Percentiles rank a stretch among this genome's conserved stretches.
Conservation (phyloP, 2,888 invertebrate genomes). For the Himalopsyche japonica region DNA sequence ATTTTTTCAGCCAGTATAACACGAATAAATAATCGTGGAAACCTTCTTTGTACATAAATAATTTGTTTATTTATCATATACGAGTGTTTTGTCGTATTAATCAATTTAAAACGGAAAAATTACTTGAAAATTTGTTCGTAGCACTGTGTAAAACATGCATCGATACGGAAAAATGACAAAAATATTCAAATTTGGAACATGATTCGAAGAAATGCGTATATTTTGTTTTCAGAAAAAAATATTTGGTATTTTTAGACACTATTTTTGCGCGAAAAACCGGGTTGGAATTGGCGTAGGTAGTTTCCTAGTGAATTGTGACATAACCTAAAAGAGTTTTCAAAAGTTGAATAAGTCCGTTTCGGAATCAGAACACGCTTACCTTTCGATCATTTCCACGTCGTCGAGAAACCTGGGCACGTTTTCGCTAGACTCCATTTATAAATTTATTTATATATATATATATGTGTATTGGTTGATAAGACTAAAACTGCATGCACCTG, state of each 20-base stretch:
- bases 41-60: background rate
- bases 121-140: background rate
- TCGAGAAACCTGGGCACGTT: slow-evolving; percentile 26
- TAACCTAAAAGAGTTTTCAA: slow-evolving; percentile 9
- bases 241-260: background rate
- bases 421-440: too few relatives aligned
- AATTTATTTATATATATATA: too few relatives aligned
- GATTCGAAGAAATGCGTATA: background rate
- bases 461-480: too few relatives aligned
- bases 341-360: background rate
- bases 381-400: slow-evolving; percentile 27
- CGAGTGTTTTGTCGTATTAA: background rate
- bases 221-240: background rate
- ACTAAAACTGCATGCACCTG: background rate
- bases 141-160: background rate
- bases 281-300: background rate
- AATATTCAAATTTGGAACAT: background rate
- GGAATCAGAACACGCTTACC: slow-evolving; percentile 9
- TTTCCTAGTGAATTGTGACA: background rate
- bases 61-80: background rate
- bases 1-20: background rate
- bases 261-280: background rate
- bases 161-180: background rate
- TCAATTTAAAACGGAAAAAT: background rate
- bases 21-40: background rate